These are phyloP conservation scores for Trisateles emortualis DNA, from an alignment of 2,888 invertebrate genomes.

Conservation along the genomic window DNA sequence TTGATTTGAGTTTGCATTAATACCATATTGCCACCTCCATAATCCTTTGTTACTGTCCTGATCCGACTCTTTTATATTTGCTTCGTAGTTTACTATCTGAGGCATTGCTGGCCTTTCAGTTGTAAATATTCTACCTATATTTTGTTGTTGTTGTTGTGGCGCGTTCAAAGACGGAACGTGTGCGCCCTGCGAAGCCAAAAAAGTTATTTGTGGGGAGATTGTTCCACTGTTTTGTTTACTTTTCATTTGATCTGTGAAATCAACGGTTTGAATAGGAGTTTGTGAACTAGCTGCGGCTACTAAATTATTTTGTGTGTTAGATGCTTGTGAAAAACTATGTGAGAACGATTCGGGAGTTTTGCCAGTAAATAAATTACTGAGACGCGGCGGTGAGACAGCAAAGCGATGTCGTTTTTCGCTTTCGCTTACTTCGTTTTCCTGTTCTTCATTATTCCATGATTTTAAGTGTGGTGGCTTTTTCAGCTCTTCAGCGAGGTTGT, in stretches of 20 bases:
- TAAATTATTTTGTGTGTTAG: constrained; percentile 68
- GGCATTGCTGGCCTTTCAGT: constrained; percentile 74
- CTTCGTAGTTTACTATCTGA: constrained; percentile 79
- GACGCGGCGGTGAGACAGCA: constrained; percentile 55
- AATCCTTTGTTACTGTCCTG: constrained; percentile 74
- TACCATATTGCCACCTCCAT: constrained; percentile 82
- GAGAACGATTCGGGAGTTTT: constrained; percentile 83
- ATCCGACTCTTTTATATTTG: constrained; percentile 67
- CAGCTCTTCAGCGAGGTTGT: constrained; percentile 82
- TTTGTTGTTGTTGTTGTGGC: constrained; percentile 23
- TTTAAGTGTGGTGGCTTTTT: constrained; percentile 73
- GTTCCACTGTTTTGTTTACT: constrained; percentile 65
- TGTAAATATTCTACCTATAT: constrained; percentile 63
- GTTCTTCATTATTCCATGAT: constrained; percentile 71
- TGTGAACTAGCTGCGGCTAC: constrained; percentile 66
- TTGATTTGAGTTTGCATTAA: constrained; percentile 67
- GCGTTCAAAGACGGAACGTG: constrained; percentile 68
- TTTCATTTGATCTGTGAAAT: constrained; percentile 68
- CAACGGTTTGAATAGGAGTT: constrained; percentile 65
- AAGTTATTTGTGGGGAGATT: constrained; percentile 81
- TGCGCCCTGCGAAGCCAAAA: constrained; percentile 81
- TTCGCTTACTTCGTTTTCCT: constrained; percentile 62
- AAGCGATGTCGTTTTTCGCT: constrained; percentile 58
- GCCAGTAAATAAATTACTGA: constrained; percentile 72
- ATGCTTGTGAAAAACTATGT: constrained; percentile 66